These are phyloP conservation scores for Steromphala cineraria DNA, from an alignment of 2,888 invertebrate species.

Conservation along the genomic window DNA sequence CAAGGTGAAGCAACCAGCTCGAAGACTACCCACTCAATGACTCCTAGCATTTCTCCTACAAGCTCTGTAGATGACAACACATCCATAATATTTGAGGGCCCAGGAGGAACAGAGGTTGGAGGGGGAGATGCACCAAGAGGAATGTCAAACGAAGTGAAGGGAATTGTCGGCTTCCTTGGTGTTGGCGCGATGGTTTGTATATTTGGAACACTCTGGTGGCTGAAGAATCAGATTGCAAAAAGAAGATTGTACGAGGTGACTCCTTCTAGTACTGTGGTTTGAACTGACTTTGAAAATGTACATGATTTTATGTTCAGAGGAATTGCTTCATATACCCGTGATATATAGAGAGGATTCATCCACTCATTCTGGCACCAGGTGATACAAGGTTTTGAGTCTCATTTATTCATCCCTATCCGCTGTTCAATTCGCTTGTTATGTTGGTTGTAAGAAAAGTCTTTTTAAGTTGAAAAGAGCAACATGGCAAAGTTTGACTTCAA, in stretches of 20 bases:
- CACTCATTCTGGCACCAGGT: too few relatives aligned
- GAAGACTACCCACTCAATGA: not conserved
- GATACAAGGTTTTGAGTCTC: too few relatives aligned
- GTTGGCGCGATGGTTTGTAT: not conserved
- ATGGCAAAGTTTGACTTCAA: too few relatives aligned
- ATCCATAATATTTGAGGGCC: not conserved
- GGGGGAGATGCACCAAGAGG: not conserved
- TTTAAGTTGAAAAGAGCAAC: too few relatives aligned
- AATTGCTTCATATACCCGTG: too few relatives aligned
- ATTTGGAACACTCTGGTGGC: not conserved
- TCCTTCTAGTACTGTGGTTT: not conserved
- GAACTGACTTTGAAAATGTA: not conserved
- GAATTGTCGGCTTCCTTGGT: not conserved
- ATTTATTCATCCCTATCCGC: too few relatives aligned
- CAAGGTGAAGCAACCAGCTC: not conserved
- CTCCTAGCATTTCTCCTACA: not conserved
- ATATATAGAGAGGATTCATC: too few relatives aligned
- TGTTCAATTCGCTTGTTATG: too few relatives aligned
- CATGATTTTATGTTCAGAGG: too few relatives aligned
- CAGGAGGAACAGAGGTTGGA: not conserved
- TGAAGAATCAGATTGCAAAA: not conserved
- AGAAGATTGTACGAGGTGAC: not conserved
- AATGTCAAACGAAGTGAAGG: not conserved
- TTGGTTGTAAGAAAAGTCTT: too few relatives aligned
- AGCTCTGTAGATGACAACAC: not conserved